A percentile compares a stretch with the other conserved stretches of the same genome.
Evolutionary conservation across 1,140 invertebrate genomes (phyloP).

Genomic region (Neodiprion pinetum): DNA sequence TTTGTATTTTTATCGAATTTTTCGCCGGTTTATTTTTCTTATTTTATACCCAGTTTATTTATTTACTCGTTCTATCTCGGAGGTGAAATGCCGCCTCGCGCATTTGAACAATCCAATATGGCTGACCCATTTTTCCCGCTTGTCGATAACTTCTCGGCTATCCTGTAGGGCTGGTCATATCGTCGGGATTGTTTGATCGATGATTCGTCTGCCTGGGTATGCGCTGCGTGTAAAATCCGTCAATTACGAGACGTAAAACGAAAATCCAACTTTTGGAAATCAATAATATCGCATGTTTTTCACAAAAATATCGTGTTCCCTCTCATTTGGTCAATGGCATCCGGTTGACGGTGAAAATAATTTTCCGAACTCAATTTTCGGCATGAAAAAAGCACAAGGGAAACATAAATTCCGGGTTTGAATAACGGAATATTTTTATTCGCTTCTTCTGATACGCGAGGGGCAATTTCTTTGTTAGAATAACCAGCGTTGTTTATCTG

Average conservation of each 20-base stretch:
- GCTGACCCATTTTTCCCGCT: constrained; percentile 26
- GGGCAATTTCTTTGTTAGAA: constrained; percentile 14
- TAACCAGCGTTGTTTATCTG: constrained; percentile 1
- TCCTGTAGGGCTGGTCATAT: not conserved
- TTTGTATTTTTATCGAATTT: constrained; percentile 29
- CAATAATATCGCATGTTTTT: constrained; percentile 25
- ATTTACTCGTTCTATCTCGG: constrained; percentile 30
- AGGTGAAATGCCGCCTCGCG: constrained; percentile 43
- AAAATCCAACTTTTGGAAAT: constrained; percentile 23
- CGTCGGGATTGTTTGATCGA: not conserved
- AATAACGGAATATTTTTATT: not conserved
- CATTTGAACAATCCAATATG: constrained; percentile 49
- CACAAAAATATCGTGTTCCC: constrained; percentile 39
- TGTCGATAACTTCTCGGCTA: not conserved
- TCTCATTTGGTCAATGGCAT: constrained; percentile 37
- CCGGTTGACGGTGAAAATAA: constrained; percentile 24
- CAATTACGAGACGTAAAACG: constrained; percentile 10
- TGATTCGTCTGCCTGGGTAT: not conserved
- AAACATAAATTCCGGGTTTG: not conserved
- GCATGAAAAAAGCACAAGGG: not conserved
- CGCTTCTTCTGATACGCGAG: not conserved
- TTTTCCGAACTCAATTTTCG: not conserved
- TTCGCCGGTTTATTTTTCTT: constrained; percentile 23
- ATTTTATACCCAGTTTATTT: constrained; percentile 22
- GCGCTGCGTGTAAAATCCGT: constrained; percentile 12